Evolutionary conservation across 2,113 vertebrate genomes (phyloP).

Genomic region (Embiotoca jacksoni): DNA sequence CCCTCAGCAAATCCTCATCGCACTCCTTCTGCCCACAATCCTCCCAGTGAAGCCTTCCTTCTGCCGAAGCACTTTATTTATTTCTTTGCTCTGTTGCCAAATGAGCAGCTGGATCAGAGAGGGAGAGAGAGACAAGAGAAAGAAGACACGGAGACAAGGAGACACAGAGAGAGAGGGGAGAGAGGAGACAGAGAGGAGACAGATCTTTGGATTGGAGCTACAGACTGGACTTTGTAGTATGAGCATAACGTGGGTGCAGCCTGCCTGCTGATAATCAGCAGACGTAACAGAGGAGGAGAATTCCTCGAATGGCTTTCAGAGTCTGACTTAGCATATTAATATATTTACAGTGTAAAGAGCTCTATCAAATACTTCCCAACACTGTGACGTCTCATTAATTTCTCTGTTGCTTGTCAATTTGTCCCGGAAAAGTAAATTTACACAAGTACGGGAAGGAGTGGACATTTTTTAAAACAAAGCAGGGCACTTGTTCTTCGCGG

Average conservation of each 20-base stretch:
- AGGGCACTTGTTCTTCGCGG: slow-evolving; percentile 7
- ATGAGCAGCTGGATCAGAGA: slow-evolving; percentile 78
- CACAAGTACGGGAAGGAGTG: background rate
- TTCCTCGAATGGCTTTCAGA: slow-evolving; percentile 29
- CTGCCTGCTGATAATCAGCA: slow-evolving; percentile 35
- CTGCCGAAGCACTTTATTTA: slow-evolving; percentile 72
- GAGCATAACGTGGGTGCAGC: slow-evolving; percentile 30
- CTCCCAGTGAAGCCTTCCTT: slow-evolving; percentile 67
- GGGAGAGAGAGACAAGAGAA: background rate
- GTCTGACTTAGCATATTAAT: slow-evolving; percentile 1
- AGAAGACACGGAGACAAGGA: background rate
- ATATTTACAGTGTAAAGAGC: background rate
- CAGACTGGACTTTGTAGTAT: slow-evolving; percentile 53
- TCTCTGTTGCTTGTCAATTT: slow-evolving; percentile 22
- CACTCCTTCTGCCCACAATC: slow-evolving; percentile 51
- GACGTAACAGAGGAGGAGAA: slow-evolving; percentile 9
- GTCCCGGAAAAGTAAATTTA: slow-evolving; percentile 24
- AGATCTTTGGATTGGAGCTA: slow-evolving; percentile 43
- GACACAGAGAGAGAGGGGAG: slow-evolving; percentile 3
- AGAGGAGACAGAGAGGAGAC: background rate
- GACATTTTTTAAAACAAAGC: slow-evolving; percentile 26
- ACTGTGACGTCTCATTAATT: slow-evolving; percentile 6
- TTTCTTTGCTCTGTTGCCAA: slow-evolving; percentile 75
- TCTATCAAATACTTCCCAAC: slow-evolving; percentile 9
- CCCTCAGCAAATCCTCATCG: slow-evolving; percentile 62